These are phyloP conservation scores for Spilosoma lubricipeda DNA, from an alignment of 2,888 invertebrate genomes.

Conservation along the genomic window DNA sequence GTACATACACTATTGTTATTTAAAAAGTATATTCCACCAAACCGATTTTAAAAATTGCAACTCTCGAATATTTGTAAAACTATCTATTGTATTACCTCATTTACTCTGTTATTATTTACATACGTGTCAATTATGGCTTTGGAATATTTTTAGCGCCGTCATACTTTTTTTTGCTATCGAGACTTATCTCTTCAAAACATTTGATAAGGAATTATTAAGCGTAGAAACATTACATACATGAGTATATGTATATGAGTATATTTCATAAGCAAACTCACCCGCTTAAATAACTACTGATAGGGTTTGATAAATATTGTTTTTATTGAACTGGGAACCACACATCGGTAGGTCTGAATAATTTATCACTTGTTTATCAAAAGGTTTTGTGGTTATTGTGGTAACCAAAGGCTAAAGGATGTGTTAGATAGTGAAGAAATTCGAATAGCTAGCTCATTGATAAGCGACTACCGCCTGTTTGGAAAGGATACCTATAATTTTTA, in stretches of 20 bases:
- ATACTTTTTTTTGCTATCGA: slow-evolving; percentile 13
- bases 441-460: neutral
- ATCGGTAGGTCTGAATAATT: slow-evolving; percentile 20
- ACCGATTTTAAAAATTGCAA: neutral
- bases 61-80: neutral
- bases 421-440: neutral
- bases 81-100: neutral
- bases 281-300: slow-evolving; percentile 40
- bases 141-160: slow-evolving; percentile 3
- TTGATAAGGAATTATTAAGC: slow-evolving; percentile 25
- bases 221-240: slow-evolving; percentile 36
- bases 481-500: neutral
- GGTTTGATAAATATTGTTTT: slow-evolving; percentile 37
- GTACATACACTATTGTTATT: slow-evolving; percentile 8
- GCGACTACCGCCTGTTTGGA: neutral
- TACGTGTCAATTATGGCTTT: neutral
- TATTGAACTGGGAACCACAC: slow-evolving; percentile 27
- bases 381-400: slow-evolving; percentile 15
- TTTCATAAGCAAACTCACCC: slow-evolving; percentile 30
- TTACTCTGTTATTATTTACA: neutral
- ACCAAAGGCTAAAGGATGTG: neutral
- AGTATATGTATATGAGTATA: slow-evolving; percentile 34
- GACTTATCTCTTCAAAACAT: slow-evolving; percentile 23
- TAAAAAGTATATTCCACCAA: neutral
- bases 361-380: slow-evolving; percentile 33